phyloP scores from a whole-genome alignment of 2,797 vertebrate species.

The Gastrophryne carolinensis region DNA sequence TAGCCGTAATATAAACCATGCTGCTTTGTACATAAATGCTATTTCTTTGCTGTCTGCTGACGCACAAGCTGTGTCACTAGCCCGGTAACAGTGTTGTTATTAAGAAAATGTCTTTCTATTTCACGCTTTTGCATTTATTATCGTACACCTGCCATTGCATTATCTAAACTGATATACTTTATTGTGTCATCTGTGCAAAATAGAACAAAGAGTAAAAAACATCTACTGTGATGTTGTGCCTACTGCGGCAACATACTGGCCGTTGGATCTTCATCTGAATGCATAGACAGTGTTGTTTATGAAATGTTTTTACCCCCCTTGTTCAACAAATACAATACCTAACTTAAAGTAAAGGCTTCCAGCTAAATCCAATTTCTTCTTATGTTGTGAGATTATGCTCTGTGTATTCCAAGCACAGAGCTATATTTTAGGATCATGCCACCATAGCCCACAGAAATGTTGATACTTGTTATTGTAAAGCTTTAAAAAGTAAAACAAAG shows the following conservation, averaged over 20 bases:
- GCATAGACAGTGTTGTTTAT: neutral
- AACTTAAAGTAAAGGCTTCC: too few relatives aligned
- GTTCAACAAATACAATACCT: too few relatives aligned
- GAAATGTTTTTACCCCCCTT: too few relatives aligned
- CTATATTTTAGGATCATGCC: too few relatives aligned
- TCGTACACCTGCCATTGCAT: constrained; percentile 20
- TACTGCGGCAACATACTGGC: neutral
- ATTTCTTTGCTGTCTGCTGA: constrained; percentile 26
- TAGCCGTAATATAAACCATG: constrained; percentile 21
- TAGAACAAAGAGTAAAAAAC: neutral
- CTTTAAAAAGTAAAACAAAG: too few relatives aligned
- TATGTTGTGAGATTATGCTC: too few relatives aligned
- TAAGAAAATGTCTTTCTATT: constrained; percentile 17
- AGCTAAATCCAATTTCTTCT: too few relatives aligned
- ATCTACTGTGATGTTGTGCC: neutral
- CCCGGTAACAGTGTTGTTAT: constrained; percentile 10
- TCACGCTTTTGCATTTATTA: constrained; percentile 6
- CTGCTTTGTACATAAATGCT: constrained; percentile 19
- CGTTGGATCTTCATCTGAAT: neutral
- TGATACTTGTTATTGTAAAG: too few relatives aligned
- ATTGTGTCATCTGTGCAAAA: neutral
- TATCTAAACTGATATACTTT: neutral
- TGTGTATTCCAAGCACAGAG: too few relatives aligned
- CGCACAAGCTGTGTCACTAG: constrained; percentile 9
- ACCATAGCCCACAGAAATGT: too few relatives aligned